Evolutionary conservation across 1,140 invertebrate species (phyloP).

Genomic region (Holcopasites calliopsidis): DNA sequence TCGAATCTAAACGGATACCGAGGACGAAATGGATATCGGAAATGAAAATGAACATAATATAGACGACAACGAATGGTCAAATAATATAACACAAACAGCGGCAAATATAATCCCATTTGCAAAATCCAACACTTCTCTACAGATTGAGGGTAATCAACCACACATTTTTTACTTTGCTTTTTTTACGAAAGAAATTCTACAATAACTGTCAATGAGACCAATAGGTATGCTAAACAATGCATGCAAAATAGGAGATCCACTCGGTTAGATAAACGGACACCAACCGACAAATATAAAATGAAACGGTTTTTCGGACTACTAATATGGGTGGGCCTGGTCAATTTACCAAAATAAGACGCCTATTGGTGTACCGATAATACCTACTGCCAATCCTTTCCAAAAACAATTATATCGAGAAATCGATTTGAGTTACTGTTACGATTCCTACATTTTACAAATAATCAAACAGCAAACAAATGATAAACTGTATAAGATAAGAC

Average conservation of each 20-base stretch:
- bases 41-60: no score
- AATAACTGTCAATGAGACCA: background rate
- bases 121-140: background rate
- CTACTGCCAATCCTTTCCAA: conserved; percentile 16
- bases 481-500: background rate
- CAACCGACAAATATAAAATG: conserved; percentile 14
- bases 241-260: background rate
- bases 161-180: background rate
- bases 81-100: background rate
- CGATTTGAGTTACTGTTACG: conserved; percentile 24
- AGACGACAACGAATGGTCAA: no score
- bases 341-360: background rate
- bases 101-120: background rate
- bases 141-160: background rate
- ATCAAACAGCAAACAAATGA: background rate
- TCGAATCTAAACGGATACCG: no score
- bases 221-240: background rate
- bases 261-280: conserved; percentile 1
- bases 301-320: conserved; percentile 3
- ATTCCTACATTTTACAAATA: conserved; percentile 10
- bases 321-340: conserved; percentile 2
- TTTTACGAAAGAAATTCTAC: background rate
- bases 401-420: conserved; percentile 22
- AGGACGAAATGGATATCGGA: no score
- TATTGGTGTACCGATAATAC: background rate